phyloP scores from a whole-genome alignment of 1,140 invertebrate genomes.

The Magallana angulata region DNA sequence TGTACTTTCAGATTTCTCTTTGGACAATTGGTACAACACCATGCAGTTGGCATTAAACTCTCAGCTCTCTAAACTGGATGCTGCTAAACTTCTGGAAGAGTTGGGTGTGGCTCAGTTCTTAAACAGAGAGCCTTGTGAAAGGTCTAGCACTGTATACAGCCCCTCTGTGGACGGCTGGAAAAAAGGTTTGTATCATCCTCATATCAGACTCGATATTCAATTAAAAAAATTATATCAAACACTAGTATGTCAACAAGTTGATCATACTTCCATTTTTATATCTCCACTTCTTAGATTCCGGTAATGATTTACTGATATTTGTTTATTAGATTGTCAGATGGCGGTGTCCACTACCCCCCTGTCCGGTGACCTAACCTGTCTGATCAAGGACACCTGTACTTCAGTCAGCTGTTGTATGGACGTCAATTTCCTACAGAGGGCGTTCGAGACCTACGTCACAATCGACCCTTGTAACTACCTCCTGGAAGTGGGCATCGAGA shows the following conservation, averaged over 20 bases:
- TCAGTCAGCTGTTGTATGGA: slow-evolving; percentile 57
- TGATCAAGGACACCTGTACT: slow-evolving; percentile 59
- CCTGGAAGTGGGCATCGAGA: slow-evolving; percentile 57
- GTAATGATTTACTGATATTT: background rate
- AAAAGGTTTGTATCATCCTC: slow-evolving; percentile 26
- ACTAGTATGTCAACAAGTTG: too few species aligned
- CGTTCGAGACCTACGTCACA: slow-evolving; percentile 52
- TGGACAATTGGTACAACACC: slow-evolving; percentile 34
- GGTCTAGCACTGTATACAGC: slow-evolving; percentile 36
- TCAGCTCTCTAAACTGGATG: slow-evolving; percentile 14
- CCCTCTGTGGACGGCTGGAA: slow-evolving; percentile 47
- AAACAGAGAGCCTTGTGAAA: slow-evolving; percentile 32
- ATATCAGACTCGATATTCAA: background rate
- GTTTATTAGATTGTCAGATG: slow-evolving; percentile 48
- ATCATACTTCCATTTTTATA: too few species aligned
- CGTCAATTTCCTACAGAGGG: slow-evolving; percentile 51
- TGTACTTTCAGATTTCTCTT: slow-evolving; percentile 46
- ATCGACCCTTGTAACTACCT: slow-evolving; percentile 54
- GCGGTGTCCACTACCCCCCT: slow-evolving; percentile 44
- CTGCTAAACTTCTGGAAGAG: slow-evolving; percentile 44
- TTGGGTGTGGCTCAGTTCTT: slow-evolving; percentile 52
- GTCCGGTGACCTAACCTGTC: slow-evolving; percentile 44
- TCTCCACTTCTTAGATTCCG: too few species aligned
- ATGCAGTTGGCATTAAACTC: slow-evolving; percentile 31
- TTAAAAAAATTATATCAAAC: too few species aligned